Base-by-base conservation (phyloP, 2,888 invertebrate genomes). In the Calliphora vomitoria region DNA sequence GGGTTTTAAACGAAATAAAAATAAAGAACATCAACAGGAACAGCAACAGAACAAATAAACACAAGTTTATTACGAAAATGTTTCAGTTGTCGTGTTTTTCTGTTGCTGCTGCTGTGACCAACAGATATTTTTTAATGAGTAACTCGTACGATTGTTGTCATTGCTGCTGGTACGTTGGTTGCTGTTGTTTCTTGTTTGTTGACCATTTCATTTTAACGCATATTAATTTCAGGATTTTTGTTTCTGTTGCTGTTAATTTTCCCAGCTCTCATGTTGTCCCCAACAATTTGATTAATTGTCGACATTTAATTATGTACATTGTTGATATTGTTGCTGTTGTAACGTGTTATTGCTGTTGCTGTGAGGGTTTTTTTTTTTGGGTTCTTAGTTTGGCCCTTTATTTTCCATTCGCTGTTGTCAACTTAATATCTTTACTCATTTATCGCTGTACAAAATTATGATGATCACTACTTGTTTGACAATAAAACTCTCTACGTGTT, bases 281-380 rank as follows among this genome's bases (percentile, higher is more conserved):
- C 74, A 85, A 83, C 86, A 76, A 72, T 93, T 93, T 93, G 93
- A 93, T 93, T 93, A 93, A 93, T 93, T 93, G 93, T 91, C 92
- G 93, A 91, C 93, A 92, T 93, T 93, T 93, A 93, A 93, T 93
- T 93, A 93, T 93, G 92, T 89, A 88, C 79, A 66, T 75, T 82
- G 78, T 71, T 83, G 81, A 75, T 81, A 58, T 74, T 81, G 78
- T 72, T 66, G 11, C 68, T 60, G 31, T 35, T 68, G 79, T 55
- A 72, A 60, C 58, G 69, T 71, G 72, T 58, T 69, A 47, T 47
- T 75, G 68, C 69, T 38, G 4, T 71, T 66, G 35, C 44, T 18
- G 53, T 60, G 13, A 25, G 20, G 20, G 13, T n/a, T n/a, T n/a
- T 20, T n/a, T 20, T 83, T 85, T 50, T 44, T 74, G 60, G n/a